Percentiles rank a stretch among this genome's conserved stretches.
phyloP scores from a whole-genome alignment of 2,113 vertebrate species.

The Heterochromis multidens region DNA sequence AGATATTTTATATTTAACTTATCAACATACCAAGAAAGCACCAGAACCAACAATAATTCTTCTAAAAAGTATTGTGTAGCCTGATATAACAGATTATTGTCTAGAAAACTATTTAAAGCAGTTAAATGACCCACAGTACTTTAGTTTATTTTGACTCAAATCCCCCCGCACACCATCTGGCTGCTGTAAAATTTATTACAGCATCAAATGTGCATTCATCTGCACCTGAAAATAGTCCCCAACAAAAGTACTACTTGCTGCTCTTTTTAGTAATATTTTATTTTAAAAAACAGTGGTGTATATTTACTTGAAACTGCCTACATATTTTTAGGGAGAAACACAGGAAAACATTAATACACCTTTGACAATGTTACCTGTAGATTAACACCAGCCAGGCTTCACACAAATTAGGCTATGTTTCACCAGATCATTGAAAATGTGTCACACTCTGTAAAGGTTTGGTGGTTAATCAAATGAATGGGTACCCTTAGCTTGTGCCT shows the following conservation, averaged over 20 bases:
- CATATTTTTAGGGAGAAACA: neutral
- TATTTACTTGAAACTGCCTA: neutral
- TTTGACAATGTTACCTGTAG: neutral
- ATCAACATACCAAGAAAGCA: neutral
- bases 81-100: neutral
- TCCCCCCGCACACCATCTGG: neutral
- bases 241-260: neutral
- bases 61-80: neutral
- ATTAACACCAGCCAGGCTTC: neutral
- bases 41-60: neutral
- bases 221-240: neutral
- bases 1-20: neutral
- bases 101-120: neutral
- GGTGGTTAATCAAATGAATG: neutral
- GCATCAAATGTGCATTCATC: neutral
- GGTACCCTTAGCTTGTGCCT: neutral
- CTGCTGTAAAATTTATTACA: neutral
- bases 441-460: neutral
- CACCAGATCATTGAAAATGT: neutral
- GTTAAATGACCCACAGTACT: neutral
- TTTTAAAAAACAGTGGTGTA: neutral
- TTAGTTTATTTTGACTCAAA: neutral
- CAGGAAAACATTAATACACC: neutral
- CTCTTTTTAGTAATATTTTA: neutral
- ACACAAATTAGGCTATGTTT: neutral